These are phyloP conservation scores for Trachymyrmex septentrionalis DNA, from an alignment of 1,140 invertebrate species.

Conservation along the genomic window DNA sequence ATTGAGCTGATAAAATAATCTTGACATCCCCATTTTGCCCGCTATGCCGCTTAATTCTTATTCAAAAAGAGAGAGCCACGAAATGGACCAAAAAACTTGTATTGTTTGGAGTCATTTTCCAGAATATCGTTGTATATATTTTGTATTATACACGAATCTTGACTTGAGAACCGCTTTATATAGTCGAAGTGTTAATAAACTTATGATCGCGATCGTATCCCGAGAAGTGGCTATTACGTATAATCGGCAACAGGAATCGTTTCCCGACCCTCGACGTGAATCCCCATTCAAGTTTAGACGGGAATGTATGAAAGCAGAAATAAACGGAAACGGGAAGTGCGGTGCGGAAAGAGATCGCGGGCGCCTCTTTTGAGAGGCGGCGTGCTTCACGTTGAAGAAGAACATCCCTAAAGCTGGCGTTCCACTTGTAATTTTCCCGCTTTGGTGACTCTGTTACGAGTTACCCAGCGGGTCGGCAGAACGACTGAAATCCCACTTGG, in stretches of 20 bases:
- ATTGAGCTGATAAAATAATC: neutral
- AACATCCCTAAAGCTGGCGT: constrained; percentile 61
- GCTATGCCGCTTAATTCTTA: too few species aligned
- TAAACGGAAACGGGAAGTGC: constrained; percentile 53
- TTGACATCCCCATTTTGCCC: too few species aligned
- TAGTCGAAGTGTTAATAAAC: neutral
- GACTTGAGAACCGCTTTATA: neutral
- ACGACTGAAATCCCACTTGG: constrained; percentile 71
- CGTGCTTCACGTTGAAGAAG: constrained; percentile 37
- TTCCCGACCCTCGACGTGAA: constrained; percentile 19
- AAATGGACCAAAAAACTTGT: too few species aligned
- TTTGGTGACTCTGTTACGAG: constrained; percentile 72
- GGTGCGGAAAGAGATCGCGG: constrained; percentile 48
- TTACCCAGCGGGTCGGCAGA: constrained; percentile 54
- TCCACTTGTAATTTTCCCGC: constrained; percentile 70
- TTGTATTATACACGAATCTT: neutral
- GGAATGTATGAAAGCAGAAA: constrained; percentile 45
- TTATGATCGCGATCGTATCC: neutral
- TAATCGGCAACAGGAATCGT: constrained; percentile 38
- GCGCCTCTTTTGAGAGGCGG: constrained; percentile 39
- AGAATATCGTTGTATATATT: too few species aligned
- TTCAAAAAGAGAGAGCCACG: too few species aligned
- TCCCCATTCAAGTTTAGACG: constrained; percentile 39
- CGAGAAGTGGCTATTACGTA: constrained; percentile 35
- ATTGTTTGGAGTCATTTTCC: too few species aligned